These are phyloP conservation scores for Prostheceraeus crozeri DNA, from an alignment of 2,888 invertebrate genomes.

Conservation along the genomic window DNA sequence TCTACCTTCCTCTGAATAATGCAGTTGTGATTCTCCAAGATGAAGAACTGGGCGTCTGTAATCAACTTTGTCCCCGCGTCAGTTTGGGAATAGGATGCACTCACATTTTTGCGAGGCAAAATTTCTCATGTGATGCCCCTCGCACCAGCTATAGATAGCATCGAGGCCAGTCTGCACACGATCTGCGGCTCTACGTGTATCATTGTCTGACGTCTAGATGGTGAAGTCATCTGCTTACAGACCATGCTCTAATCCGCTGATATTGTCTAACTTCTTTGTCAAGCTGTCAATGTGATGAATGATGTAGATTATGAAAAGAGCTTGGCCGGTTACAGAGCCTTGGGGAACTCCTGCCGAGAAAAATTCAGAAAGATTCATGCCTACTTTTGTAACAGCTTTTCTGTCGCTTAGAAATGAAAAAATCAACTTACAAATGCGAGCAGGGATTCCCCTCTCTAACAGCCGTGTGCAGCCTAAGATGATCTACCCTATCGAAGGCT, in stretches of 20 bases:
- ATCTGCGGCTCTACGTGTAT: neutral
- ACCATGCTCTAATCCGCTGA: neutral
- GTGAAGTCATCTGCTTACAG: slow-evolving; percentile 25
- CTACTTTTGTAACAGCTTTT: slow-evolving; percentile 20
- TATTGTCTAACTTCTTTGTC: slow-evolving; percentile 18
- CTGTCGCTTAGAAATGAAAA: slow-evolving; percentile 14
- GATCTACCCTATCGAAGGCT: slow-evolving; percentile 30
- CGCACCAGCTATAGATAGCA: slow-evolving; percentile 6
- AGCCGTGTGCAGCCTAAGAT: neutral
- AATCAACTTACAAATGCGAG: slow-evolving; percentile 36
- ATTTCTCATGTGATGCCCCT: neutral
- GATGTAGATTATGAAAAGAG: slow-evolving; percentile 14
- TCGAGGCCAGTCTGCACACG: neutral
- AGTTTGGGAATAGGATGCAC: too few relatives aligned
- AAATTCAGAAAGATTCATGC: neutral
- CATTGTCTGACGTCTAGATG: neutral
- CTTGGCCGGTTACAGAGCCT: slow-evolving; percentile 15
- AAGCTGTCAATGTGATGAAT: slow-evolving; percentile 1
- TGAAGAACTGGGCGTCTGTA: too few relatives aligned
- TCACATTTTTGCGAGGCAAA: neutral
- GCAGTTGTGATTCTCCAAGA: too few relatives aligned
- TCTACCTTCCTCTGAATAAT: too few relatives aligned
- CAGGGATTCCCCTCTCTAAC: slow-evolving; percentile 17
- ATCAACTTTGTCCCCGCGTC: too few relatives aligned
- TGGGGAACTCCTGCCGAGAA: slow-evolving; percentile 20